Conservation (phyloP, 2,797 vertebrate species). For the Buceros bicornis region DNA sequence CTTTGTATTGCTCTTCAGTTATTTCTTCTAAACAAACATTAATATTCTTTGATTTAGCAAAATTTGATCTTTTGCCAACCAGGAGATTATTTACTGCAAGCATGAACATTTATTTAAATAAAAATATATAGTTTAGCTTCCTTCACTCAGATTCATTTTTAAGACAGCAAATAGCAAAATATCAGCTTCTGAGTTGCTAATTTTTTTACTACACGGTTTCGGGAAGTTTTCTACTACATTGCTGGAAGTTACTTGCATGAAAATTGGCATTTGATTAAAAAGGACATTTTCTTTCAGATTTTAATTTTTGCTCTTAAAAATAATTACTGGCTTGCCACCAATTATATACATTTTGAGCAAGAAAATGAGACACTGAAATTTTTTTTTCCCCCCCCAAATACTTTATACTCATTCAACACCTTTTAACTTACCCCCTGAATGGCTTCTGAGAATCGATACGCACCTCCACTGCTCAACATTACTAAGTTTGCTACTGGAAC, state of each 20-base stretch:
- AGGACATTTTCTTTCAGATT: neutral
- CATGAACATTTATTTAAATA: neutral
- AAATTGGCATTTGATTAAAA: neutral
- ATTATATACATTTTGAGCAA: neutral
- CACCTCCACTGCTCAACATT: slow-evolving; percentile 99
- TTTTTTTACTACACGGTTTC: neutral
- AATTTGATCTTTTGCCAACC: neutral
- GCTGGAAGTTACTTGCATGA: neutral
- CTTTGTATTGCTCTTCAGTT: neutral
- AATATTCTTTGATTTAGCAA: neutral
- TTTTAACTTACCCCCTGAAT: slow-evolving; percentile 91
- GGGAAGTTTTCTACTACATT: neutral
- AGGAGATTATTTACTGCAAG: neutral
- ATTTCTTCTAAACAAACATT: neutral
- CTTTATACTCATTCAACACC: neutral
- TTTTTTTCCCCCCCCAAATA: neutral
- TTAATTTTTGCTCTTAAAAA: neutral
- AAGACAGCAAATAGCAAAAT: neutral
- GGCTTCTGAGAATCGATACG: slow-evolving; percentile 94
- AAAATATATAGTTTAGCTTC: neutral
- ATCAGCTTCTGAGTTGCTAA: neutral
- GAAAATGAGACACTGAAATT: neutral
- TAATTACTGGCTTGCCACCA: neutral
- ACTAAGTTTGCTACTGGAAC: slow-evolving; percentile 95
- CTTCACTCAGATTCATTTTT: neutral